A percentile compares a stretch with the other conserved stretches of the same genome.
phyloP scores from a whole-genome alignment of 2,888 invertebrate genomes.

The Saturnia japonica region DNA sequence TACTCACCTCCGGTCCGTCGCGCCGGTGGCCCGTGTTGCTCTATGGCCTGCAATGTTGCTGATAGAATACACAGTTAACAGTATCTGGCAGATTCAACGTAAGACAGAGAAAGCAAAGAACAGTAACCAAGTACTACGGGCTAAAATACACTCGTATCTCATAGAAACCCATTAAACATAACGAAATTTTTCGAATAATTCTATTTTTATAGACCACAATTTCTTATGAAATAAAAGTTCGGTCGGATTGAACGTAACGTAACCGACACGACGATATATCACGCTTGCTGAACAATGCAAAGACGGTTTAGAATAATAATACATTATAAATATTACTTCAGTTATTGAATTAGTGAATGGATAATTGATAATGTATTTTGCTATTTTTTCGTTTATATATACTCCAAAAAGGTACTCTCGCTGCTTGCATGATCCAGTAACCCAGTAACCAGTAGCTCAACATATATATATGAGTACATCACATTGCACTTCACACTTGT shows the following conservation, averaged over 20 bases:
- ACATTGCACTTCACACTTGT: too few species aligned
- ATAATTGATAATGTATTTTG: too few species aligned
- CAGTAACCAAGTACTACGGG: background rate
- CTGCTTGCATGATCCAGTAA: too few species aligned
- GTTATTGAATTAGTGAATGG: too few species aligned
- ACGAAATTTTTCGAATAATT: background rate
- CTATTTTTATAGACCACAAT: background rate
- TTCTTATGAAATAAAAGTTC: background rate
- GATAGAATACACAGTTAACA: background rate
- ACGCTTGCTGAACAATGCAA: background rate
- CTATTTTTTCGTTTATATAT: too few species aligned
- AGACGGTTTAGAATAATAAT: background rate
- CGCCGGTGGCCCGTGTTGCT: too few species aligned
- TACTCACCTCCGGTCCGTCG: too few species aligned
- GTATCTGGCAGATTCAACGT: background rate
- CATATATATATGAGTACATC: too few species aligned
- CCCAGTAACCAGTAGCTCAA: too few species aligned
- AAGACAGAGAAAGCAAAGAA: background rate
- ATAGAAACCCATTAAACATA: background rate
- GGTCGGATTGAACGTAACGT: background rate
- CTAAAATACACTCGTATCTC: background rate
- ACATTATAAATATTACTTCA: background rate
- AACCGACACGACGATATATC: background rate
- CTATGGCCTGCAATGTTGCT: too few species aligned
- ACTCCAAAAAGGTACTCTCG: too few species aligned